Evolutionary conservation across 2,797 vertebrate species (phyloP), one percentile per base, ranked within the genome.

Genomic region (Poecilia wingei): DNA sequence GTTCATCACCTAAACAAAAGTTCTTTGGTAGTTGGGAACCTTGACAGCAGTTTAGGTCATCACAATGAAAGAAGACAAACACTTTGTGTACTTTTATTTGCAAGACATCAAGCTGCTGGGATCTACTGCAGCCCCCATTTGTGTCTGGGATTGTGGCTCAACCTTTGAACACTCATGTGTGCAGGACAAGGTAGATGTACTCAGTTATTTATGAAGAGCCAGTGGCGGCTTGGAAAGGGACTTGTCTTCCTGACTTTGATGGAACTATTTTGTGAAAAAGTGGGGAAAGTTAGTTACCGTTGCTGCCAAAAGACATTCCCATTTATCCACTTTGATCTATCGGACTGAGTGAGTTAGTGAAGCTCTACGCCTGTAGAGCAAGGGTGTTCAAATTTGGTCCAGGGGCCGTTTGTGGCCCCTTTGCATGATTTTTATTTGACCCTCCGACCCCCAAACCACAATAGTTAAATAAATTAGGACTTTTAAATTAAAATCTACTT

Each of bases 151-250:
- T 25, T 68, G 64, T 5, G 25, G 36, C 64, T 41, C 39, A n/a
- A 41, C 9, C 41, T 68, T 25, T 66, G 33, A 66, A n/a, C 13
- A 12, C 36, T 41, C 12, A 0, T 13, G 36, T 41, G 64, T 41
- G 36, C 66, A 68, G 36, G 64, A 43, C 64, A 25, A 41, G 36
- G 39, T 1, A 4, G 36, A 43, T 3, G 8, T 41, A 10, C 12
- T 68, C 36, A 41, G 66, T 68, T 68, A 68, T 68, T 68, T 43
- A 68, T 68, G 39, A 68, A 41, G 1, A 68, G 66, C 66, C 66
- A 68, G 66, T 43, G 66, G 66, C 66, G 0, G 39, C 64, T 43
- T 68, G 25, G 39, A 68, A 68, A 68, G 20, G 39, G 6, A 22
- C 20, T n/a, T n/a, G 36, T 68, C 39, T 41, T 41, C 41, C 8